Base-by-base conservation (phyloP, 2,888 invertebrate genomes). In the Caenorhabditis sp. region DNA sequence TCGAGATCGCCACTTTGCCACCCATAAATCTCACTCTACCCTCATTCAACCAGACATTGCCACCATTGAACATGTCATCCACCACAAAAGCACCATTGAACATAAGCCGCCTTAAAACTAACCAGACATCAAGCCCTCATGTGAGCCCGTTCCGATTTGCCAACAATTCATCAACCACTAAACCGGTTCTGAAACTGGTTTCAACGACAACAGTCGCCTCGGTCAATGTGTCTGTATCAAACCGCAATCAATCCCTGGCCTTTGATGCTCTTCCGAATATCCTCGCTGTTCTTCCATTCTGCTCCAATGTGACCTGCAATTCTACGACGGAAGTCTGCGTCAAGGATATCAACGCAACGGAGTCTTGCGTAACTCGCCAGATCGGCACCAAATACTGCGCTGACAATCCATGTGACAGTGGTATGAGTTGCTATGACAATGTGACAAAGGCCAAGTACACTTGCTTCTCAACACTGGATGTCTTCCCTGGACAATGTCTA, bases 351-450 rank as follows among this genome's bases (percentile, higher is more conserved):
- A 66, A 70, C 23, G n/a, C 54, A 2, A 14, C 65, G 10, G 58
- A 53, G 23, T 17, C 8, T 21, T 70, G 70, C 56, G 50, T 52
- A 1, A 43, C 17, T 4, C 23, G 70, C 14, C 53, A 57, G 3
- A 17, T 38, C 12, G 63, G 59, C 17, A 52, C 59, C 20, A 38
- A 53, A 1, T 70, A 70, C 53, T 70, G 70, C 59, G 59, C 52
- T 14, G 70, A 70, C 53, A 56, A 65, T 36, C 70, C 70, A 7
- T 70, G 70, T 56, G 14, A 23, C 1, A 20, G 31, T 17, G 70
- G 63, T 5, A 59, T 66, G 62, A 70, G 62, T n/a, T 70, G 70
- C 20, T 66, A 62, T 20, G 70, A 70, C 26, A 70, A 66, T 43
- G 12, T 56, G 4, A 59, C 66, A 5, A 66, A 52, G n/a, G 26